Conservation (phyloP, 2,888 invertebrate genomes). For the Cerastis leucographa region DNA sequence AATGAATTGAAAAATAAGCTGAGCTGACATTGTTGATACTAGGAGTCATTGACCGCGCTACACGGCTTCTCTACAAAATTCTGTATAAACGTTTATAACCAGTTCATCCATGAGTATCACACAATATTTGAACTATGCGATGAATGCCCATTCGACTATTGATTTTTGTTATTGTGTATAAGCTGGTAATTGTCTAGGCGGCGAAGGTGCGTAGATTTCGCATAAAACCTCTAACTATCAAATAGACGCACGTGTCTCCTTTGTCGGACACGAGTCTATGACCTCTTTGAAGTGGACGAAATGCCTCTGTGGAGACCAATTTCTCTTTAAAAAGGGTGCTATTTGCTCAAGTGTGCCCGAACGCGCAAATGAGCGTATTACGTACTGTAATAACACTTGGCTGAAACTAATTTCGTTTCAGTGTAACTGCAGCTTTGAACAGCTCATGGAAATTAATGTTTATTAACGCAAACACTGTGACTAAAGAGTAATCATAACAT, state of each 20-base stretch:
- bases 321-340: constrained; percentile 74
- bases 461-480: constrained; percentile 37
- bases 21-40: constrained; percentile 48
- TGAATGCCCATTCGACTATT: constrained; percentile 72
- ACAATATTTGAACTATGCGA: constrained; percentile 62
- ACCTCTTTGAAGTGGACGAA: constrained; percentile 74
- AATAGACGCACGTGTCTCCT: constrained; percentile 76
- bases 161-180: constrained; percentile 80
- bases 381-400: constrained; percentile 68
- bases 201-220: constrained; percentile 71
- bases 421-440: constrained; percentile 39
- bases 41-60: constrained; percentile 56
- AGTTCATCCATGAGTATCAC: constrained; percentile 66
- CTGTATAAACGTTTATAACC: constrained; percentile 55
- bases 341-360: constrained; percentile 74
- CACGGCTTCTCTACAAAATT: constrained; percentile 45
- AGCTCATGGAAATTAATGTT: constrained; percentile 35
- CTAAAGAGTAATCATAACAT: constrained; percentile 28
- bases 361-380: constrained; percentile 68
- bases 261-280: constrained; percentile 71
- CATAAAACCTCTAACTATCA: constrained; percentile 79
- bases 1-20: constrained; percentile 34
- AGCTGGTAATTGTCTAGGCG: constrained; percentile 77
- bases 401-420: constrained; percentile 66
- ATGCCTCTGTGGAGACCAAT: constrained; percentile 69